Percentiles rank a stretch among this genome's conserved stretches.
Evolutionary conservation across 1,140 invertebrate species (phyloP).

Genomic region (Atopsyche davidsoni): DNA sequence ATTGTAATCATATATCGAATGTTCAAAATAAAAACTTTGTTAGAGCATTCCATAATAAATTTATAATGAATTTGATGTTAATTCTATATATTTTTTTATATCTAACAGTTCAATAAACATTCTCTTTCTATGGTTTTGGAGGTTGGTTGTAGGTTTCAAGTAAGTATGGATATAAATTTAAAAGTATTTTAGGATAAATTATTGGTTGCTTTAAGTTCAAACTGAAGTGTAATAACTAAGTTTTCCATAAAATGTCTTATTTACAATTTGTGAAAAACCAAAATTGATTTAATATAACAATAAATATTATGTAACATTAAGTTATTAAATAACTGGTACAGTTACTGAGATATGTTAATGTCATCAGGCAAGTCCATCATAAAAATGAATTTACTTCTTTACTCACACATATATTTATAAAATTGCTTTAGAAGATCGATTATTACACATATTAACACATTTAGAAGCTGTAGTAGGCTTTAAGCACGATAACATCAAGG

Average conservation of each 20-base stretch:
- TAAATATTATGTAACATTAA: constrained; percentile 1
- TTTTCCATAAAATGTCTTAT: constrained; percentile 3
- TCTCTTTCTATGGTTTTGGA: too few species aligned
- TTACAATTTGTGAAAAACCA: constrained; percentile 8
- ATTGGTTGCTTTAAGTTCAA: neutral
- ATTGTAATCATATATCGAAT: too few species aligned
- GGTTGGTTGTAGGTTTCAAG: neutral
- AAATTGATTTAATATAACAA: neutral
- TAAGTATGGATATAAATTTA: neutral
- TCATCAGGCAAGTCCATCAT: constrained; percentile 13
- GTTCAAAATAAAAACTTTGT: too few species aligned
- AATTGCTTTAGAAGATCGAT: too few species aligned
- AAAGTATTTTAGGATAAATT: neutral
- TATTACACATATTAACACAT: too few species aligned
- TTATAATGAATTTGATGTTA: too few species aligned
- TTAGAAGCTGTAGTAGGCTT: too few species aligned
- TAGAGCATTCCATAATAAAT: too few species aligned
- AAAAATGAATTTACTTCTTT: constrained; percentile 7
- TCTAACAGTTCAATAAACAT: too few species aligned
- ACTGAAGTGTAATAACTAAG: neutral
- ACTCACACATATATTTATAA: too few species aligned
- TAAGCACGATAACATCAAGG: too few species aligned
- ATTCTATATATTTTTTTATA: too few species aligned
- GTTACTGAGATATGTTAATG: constrained; percentile 17
- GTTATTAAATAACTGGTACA: constrained; percentile 12